phyloP scores from a whole-genome alignment of 2,113 vertebrate species.

The Centropus unirufus region DNA sequence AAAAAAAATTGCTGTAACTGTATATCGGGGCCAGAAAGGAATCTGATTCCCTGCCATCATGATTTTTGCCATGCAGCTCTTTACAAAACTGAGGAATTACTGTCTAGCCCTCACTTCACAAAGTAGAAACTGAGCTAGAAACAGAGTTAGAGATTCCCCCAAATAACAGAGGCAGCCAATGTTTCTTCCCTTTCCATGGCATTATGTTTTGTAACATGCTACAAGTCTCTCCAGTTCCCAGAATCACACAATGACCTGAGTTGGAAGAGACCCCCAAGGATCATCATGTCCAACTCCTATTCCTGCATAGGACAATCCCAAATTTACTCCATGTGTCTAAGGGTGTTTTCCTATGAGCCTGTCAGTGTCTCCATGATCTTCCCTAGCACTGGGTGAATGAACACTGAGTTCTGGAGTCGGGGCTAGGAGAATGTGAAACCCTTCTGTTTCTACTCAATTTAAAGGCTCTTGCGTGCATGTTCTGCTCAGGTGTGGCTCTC shows the following conservation, averaged over 20 bases:
- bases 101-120: neutral
- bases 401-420: neutral
- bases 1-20: neutral
- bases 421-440: neutral
- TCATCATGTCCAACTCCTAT: too few relatives aligned
- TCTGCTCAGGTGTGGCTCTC: neutral
- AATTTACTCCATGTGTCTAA: too few relatives aligned
- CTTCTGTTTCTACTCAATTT: neutral
- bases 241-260: too few relatives aligned
- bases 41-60: neutral
- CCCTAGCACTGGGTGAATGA: neutral
- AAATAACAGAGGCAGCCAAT: neutral
- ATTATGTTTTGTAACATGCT: neutral
- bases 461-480: neutral
- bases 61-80: neutral
- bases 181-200: neutral
- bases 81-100: neutral
- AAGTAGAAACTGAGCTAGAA: neutral
- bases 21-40: neutral
- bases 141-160: neutral
- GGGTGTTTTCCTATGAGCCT: neutral
- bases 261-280: too few relatives aligned
- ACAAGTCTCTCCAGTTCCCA: neutral
- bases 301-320: too few relatives aligned
- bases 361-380: neutral